Base-by-base conservation (phyloP, 2,113 vertebrate genomes). In the Carassius carassius region DNA sequence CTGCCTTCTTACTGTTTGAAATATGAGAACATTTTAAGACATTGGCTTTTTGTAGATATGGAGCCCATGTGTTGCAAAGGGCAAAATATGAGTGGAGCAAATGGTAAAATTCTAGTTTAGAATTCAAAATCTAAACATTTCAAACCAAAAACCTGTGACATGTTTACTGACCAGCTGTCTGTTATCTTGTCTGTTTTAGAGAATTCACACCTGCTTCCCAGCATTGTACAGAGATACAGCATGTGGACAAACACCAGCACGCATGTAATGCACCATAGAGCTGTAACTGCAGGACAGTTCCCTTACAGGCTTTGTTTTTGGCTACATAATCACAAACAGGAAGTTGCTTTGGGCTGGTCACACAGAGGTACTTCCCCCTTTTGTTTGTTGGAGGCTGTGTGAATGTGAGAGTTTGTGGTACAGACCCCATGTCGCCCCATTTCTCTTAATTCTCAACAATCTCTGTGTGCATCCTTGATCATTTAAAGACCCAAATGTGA, bases 271-370 rank as follows among this genome's bases (percentile, higher is more conserved):
- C 90, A 60, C n/a, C 62, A 88, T 82, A 73, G 82, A 76, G 75
- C 67, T 81, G 12, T 82, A 92, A 87, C 90, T 91, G 82, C 91
- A 88, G 92, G 91, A 93, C 91, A 90, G 91, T 93, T 91, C 89
- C 29, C 76, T 88, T 58, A 56, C 86, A 73, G 89, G 85, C 90
- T 92, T 91, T 93, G 92, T 94, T 94, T 94, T 94, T 94, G 92
- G 92, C 92, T 84, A 80, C 78, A 89, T 76, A 91, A 88, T 94
- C 92, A 94, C 93, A 95, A 95, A 95, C 94, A 95, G 94, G 94
- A 95, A 94, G 93, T 93, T 92, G 73, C 89, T 83, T 85, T 87
- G 90, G 92, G 89, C 88, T 90, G 92, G 93, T 93, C 92, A 88
- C 92, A 93, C 90, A 92, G 91, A 85, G 82, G 88, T 87, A 89